phyloP scores from a whole-genome alignment of 2,797 vertebrate species.

The Moxostoma hubbsi region DNA sequence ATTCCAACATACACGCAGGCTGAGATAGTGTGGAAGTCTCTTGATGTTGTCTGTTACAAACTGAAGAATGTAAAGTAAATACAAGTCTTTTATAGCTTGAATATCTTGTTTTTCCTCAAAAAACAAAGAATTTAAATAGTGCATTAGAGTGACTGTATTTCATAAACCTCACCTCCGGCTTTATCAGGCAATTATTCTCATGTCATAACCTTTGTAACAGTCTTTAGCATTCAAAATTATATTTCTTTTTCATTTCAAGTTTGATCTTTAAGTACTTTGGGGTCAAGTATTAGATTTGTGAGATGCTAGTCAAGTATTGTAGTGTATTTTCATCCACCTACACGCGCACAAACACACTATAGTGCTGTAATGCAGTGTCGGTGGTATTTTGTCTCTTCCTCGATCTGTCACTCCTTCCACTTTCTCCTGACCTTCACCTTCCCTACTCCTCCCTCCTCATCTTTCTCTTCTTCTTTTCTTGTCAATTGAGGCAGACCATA shows the following conservation, averaged over 20 bases:
- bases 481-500: constrained; percentile 2
- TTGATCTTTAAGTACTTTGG: background rate
- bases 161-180: background rate
- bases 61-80: background rate
- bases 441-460: background rate
- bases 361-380: background rate
- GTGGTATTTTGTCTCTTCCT: background rate
- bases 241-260: background rate
- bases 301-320: background rate
- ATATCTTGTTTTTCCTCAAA: background rate
- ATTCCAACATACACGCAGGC: too few relatives aligned
- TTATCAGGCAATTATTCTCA: background rate
- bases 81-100: too few relatives aligned
- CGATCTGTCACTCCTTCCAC: background rate
- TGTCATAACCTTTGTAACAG: background rate
- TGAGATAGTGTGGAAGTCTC: too few relatives aligned
- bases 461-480: constrained; percentile 5
- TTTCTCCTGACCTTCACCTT: background rate
- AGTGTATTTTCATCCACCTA: background rate
- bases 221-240: background rate
- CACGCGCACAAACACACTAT: background rate
- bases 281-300: background rate
- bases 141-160: background rate
- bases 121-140: background rate
- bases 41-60: background rate